These are phyloP conservation scores for Orientallactaga sibirica DNA, from an alignment of 2,797 vertebrate species.

Conservation along the genomic window DNA sequence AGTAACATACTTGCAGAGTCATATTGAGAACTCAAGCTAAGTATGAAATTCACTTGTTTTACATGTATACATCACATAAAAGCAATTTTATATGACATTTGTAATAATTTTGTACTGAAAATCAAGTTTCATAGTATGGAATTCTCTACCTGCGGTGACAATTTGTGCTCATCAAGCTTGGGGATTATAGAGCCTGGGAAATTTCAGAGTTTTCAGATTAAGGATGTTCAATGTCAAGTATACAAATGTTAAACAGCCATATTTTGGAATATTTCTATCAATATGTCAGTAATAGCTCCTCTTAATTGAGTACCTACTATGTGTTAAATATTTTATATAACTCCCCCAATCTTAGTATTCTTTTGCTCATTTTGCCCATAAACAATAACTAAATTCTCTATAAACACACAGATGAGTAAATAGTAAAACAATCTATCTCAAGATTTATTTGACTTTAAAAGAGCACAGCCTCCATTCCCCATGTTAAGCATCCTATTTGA, in stretches of 20 bases:
- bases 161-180: not conserved
- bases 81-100: not conserved
- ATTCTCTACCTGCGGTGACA: not conserved
- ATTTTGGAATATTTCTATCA: not conserved
- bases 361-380: not conserved
- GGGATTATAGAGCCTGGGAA: not conserved
- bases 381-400: not conserved
- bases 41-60: not conserved
- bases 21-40: not conserved
- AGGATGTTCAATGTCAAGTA: not conserved
- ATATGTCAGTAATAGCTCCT: not conserved
- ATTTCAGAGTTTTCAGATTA: not conserved
- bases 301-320: not conserved
- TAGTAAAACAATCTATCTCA: not conserved
- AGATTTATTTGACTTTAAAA: not conserved
- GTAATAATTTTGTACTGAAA: not conserved
- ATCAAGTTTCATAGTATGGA: not conserved
- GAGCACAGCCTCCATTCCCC: not conserved
- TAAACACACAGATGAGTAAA: not conserved
- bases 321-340: not conserved
- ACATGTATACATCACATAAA: not conserved
- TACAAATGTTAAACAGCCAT: not conserved
- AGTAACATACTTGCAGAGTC: not conserved
- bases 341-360: not conserved
- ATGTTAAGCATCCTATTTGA: not conserved